Evolutionary conservation across 2,113 vertebrate species (phyloP).

Genomic region (Micronycteris hirsuta): DNA sequence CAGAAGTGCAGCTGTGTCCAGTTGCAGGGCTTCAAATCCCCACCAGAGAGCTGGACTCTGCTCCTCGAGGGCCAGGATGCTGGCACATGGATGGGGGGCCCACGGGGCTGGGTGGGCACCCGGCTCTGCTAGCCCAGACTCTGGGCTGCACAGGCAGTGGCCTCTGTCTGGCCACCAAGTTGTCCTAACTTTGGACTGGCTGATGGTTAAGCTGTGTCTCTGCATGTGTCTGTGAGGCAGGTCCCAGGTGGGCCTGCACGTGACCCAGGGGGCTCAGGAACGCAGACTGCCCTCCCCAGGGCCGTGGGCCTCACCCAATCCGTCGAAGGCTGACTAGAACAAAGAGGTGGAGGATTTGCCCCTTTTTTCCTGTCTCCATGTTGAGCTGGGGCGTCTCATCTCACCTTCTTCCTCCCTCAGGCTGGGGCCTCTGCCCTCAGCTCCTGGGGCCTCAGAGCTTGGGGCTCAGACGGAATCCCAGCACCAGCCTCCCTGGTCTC

Average conservation of each 20-base stretch:
- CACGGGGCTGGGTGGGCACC: neutral
- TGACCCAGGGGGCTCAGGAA: neutral
- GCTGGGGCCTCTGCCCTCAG: no score
- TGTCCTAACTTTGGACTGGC: neutral
- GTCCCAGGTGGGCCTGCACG: neutral
- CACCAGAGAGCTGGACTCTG: accelerated
- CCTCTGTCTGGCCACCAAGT: neutral
- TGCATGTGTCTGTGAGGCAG: neutral
- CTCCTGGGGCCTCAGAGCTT: no score
- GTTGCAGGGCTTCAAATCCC: accelerated
- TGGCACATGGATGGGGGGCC: neutral
- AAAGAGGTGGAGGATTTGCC: accelerated
- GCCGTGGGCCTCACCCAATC: neutral
- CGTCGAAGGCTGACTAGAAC: neutral
- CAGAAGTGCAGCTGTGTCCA: neutral
- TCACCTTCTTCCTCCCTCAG: no score
- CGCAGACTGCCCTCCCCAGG: neutral
- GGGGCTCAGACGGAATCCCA: no score
- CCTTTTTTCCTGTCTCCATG: accelerated
- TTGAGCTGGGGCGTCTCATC: neutral
- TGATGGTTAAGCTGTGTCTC: neutral
- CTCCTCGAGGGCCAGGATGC: no score
- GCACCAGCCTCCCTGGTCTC: no score
- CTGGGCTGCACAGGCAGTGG: neutral
- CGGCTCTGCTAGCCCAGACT: no score